phyloP scores from a whole-genome alignment of 2,797 vertebrate species.

The Gymnocypris eckloni region DNA sequence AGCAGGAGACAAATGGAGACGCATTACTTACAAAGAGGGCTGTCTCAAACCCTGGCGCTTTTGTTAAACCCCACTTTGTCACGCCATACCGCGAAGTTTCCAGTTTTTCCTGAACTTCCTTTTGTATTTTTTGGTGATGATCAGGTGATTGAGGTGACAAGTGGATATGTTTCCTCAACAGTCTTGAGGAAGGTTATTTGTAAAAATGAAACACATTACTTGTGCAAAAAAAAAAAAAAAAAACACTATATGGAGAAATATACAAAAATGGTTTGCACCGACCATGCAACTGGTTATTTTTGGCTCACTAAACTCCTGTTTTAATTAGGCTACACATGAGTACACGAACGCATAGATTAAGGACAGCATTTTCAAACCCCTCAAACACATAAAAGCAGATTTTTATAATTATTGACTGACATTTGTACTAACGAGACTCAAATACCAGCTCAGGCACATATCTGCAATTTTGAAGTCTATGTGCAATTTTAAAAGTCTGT shows the following conservation, averaged over 20 bases:
- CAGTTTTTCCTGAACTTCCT: slow-evolving; percentile 3
- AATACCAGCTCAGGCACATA: slow-evolving; percentile 13
- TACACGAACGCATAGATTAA: neutral
- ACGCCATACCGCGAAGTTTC: slow-evolving; percentile 67
- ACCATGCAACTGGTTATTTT: slow-evolving; percentile 34
- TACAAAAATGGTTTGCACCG: slow-evolving; percentile 46
- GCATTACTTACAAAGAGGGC: slow-evolving; percentile 81
- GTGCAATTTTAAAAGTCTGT: neutral
- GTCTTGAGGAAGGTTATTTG: neutral
- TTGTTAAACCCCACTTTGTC: slow-evolving; percentile 84
- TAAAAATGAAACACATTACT: neutral
- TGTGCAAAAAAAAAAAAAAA: neutral
- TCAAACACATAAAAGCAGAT: slow-evolving; percentile 12
- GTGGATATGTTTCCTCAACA: neutral
- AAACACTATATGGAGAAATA: slow-evolving; percentile 43
- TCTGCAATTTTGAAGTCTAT: slow-evolving; percentile 10
- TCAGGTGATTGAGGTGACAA: neutral
- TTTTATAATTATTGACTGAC: slow-evolving; percentile 11
- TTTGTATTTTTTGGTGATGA: neutral
- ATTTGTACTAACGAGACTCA: slow-evolving; percentile 8
- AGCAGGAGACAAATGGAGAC: slow-evolving; percentile 87
- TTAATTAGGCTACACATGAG: slow-evolving; percentile 20
- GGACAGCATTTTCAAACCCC: neutral
- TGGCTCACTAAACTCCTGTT: neutral
- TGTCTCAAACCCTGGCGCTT: slow-evolving; percentile 78